A percentile compares a stretch with the other conserved stretches of the same genome.
phyloP scores from a whole-genome alignment of 2,113 vertebrate species.

The Rynchops niger region DNA sequence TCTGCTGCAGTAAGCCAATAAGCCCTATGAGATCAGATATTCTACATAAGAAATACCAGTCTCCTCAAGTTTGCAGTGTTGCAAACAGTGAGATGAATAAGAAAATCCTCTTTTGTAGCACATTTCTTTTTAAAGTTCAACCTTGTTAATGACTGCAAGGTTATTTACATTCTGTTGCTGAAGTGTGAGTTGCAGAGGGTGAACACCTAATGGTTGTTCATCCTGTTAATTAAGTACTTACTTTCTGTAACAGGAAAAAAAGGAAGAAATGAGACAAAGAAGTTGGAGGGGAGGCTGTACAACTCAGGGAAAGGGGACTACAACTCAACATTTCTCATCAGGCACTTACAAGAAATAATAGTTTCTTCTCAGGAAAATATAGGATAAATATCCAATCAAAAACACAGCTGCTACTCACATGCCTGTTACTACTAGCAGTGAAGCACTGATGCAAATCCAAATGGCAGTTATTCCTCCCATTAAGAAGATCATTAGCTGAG shows the following conservation, averaged over 20 bases:
- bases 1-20: background rate
- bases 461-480: background rate
- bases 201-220: slow-evolving; percentile 52
- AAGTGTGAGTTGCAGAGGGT: slow-evolving; percentile 40
- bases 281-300: background rate
- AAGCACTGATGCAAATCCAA: background rate
- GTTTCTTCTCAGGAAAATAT: background rate
- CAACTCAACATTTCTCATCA: background rate
- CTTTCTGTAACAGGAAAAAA: background rate
- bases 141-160: slow-evolving; percentile 34
- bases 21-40: background rate
- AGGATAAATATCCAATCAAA: background rate
- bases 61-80: background rate
- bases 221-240: slow-evolving; percentile 25
- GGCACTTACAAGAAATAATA: background rate
- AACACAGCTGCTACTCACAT: background rate
- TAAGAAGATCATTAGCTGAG: background rate
- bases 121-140: slow-evolving; percentile 51
- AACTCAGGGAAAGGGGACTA: background rate
- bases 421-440: background rate
- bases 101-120: slow-evolving; percentile 30
- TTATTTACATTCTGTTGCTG: slow-evolving; percentile 47
- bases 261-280: background rate
- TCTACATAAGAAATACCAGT: background rate
- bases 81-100: slow-evolving; percentile 5